A percentile compares a stretch with the other conserved stretches of the same genome.
Conservation (phyloP, 2,113 vertebrate species). For the Xenopus borealis region DNA sequence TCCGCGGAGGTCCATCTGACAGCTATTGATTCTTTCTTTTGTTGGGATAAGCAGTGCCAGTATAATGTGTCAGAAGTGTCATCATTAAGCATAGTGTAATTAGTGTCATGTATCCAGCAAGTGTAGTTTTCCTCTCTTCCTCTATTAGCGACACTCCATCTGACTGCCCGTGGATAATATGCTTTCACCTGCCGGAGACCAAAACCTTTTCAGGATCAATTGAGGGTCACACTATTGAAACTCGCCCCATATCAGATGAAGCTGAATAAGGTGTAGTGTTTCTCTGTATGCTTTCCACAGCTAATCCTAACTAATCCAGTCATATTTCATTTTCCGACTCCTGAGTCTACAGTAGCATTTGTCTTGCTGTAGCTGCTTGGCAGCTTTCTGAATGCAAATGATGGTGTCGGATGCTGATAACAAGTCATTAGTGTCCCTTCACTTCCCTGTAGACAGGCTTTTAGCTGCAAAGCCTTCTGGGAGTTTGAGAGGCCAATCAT, state of each 20-base stretch:
- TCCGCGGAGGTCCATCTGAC: not conserved
- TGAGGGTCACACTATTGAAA: conserved; percentile 38
- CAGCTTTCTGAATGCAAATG: too few relatives aligned
- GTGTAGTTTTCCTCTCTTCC: conserved; percentile 26
- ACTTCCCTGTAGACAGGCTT: too few relatives aligned
- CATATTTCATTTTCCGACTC: conserved; percentile 6
- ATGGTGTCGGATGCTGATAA: too few relatives aligned
- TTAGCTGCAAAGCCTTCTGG: too few relatives aligned
- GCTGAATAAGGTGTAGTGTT: conserved; percentile 11
- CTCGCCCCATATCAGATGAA: conserved; percentile 25
- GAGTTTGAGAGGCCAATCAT: too few relatives aligned
- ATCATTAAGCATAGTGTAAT: conserved; percentile 39
- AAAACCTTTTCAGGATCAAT: conserved; percentile 30
- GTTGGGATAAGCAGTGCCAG: conserved; percentile 10
- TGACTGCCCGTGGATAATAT: conserved; percentile 25
- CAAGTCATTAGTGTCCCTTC: too few relatives aligned
- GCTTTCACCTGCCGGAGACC: conserved; percentile 18
- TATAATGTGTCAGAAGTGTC: conserved; percentile 35
- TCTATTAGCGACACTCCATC: conserved; percentile 36
- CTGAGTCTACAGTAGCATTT: not conserved
- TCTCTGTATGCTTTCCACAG: not conserved
- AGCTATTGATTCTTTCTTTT: conserved; percentile 30
- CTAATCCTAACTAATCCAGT: conserved; percentile 16
- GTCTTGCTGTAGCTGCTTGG: too few relatives aligned
- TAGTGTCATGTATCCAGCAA: conserved; percentile 41